Evolutionary conservation across 2,797 vertebrate species (phyloP), one percentile per base, ranked within the genome.

Genomic region (Sternotherus odoratus): DNA sequence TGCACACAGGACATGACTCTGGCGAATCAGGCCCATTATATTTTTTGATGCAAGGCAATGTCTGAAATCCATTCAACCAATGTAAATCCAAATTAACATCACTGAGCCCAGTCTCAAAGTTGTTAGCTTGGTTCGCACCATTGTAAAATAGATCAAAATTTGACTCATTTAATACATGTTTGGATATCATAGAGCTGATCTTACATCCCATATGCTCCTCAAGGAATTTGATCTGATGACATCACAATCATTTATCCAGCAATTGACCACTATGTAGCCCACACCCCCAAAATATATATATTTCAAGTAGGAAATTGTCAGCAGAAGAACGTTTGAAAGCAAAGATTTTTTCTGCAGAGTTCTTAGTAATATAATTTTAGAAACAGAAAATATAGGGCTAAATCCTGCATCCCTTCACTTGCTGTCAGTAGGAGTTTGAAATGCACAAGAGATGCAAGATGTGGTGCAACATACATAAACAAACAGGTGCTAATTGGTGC

Each of bases 1-100:
- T 4, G 15, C 36, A 81, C 13, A 77, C 86, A 21, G 24, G 0
- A 0, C 16, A n/a, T 5, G 56, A 72, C 39, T 1, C 21, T 1
- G 39, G n/a, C 26, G 79, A 93, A 60, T 83, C 85, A 94, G 87
- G 30, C 39, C 63, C 24, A 17, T 0, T 0, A 6, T 26, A 85
- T 92, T 86, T 92, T 86, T 79, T 82, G 54, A 75, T 88, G 74
- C 48, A 28, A 48, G 51, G 17, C 39, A 36, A 77, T 77, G 23
- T 57, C 39, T 43, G 21, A 72, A 12, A 39, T 43, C 23, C 36
- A 12, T 26, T 72, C 24, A 39, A 72, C 12, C 12, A 21, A 43
- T 43, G 69, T 72, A 72, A 72, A 72, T 43, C 69, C 36, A 43
- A 43, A 72, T 12, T 24, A 43, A 72, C 39, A 72, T 11, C 69